phyloP scores from a whole-genome alignment of 2,113 vertebrate species.

The Lasiurus cinereus region DNA sequence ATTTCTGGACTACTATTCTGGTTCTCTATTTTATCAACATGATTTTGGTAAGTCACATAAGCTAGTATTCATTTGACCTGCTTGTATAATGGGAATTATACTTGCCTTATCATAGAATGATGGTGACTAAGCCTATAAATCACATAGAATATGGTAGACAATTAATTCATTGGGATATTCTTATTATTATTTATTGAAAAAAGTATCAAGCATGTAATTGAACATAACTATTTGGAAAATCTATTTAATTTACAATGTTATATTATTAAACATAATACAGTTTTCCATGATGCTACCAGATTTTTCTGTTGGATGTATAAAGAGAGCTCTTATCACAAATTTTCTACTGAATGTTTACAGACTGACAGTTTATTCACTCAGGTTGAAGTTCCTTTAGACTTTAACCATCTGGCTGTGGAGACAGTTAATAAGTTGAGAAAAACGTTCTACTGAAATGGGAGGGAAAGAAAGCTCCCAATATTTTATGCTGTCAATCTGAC shows the following conservation, averaged over 20 bases:
- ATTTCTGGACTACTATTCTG: neutral
- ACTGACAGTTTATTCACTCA: neutral
- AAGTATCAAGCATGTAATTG: neutral
- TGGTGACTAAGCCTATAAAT: neutral
- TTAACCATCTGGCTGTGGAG: neutral
- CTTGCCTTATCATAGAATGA: neutral
- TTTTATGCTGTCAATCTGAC: neutral
- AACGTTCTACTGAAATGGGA: neutral
- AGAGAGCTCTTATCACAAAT: neutral
- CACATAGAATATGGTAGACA: neutral
- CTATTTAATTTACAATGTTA: neutral
- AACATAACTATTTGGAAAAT: neutral
- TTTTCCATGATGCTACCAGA: accelerated
- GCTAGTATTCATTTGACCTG: neutral
- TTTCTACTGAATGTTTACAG: neutral
- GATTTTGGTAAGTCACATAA: neutral
- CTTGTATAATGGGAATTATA: neutral
- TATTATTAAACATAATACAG: neutral
- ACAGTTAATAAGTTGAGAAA: neutral
- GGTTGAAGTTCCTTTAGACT: neutral
- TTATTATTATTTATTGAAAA: slow-evolving; percentile 10
- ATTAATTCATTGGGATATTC: neutral
- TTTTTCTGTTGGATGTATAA: neutral
- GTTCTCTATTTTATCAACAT: neutral
- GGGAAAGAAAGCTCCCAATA: neutral